Evolutionary conservation across 2,888 invertebrate species (phyloP), one percentile per base, ranked within the genome.

Genomic region (Polyommatus icarus): DNA sequence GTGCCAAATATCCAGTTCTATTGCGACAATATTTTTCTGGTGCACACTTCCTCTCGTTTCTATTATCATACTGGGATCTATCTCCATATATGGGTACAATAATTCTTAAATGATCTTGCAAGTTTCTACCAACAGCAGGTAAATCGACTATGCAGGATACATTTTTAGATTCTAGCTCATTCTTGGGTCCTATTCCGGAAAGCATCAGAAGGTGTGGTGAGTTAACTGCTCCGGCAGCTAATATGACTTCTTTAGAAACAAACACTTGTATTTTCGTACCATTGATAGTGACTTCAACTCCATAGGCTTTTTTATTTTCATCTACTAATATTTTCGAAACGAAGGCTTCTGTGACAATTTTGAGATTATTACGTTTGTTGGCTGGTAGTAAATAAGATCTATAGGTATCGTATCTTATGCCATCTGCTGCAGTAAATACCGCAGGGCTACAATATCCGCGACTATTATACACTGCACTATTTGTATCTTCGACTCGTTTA

Each of bases 311-410:
- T 18, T 91, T 89, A 5, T 82, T 57, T 0, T 85, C 82, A 82
- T 95, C 90, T 36, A 95, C 90, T 6, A 95, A 82, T 54, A 96
- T 84, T 82, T 91, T 90, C 0, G 89, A 91, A 1, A 93, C 95
- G 10, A 91, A 86, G 0, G 94, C 90, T 79, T 94, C 86, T 75
- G 94, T 95, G 1, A 91, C 80, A 1, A 94, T 83, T 80, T 90
- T 87, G 10, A 93, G 82, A 81, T 93, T 93, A 29, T 80, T 80
- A 80, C 90, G 85, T 3, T 83, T 79, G 79, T 80, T 83, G 15
- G 83, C 79, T 8, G 84, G 83, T 12, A 87, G 83, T 2, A 95
- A 84, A 82, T 93, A 96, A 40, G 94, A 90, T 76, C 87, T 90
- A 4, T 93, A 91, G 0, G 94, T 89, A 80, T 95, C 95, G 81